Evolutionary conservation across 2,113 vertebrate species (phyloP).

Genomic region (Silurus glanis): DNA sequence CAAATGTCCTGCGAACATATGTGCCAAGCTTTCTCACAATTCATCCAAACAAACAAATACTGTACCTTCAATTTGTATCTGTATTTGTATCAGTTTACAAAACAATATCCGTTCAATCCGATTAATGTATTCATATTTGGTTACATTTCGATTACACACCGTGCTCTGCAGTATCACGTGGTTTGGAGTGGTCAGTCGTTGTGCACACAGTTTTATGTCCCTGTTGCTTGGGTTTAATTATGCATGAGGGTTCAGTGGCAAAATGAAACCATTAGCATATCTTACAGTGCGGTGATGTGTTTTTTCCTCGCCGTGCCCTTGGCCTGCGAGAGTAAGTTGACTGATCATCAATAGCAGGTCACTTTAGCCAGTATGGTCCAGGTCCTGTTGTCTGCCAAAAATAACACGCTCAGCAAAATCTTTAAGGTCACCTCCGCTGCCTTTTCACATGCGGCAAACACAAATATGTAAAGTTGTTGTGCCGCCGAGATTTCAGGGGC

Average conservation of each 20-base stretch:
- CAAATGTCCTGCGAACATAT: background rate
- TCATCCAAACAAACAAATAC: background rate
- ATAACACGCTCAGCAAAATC: conserved; percentile 58
- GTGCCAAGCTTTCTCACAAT: background rate
- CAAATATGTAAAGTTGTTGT: conserved; percentile 65
- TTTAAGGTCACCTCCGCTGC: conserved; percentile 50
- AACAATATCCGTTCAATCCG: background rate
- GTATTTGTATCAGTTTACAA: background rate
- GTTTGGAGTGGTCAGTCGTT: conserved; percentile 19
- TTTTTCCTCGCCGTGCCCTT: conserved; percentile 72
- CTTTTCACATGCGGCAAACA: conserved; percentile 53
- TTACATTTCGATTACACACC: background rate
- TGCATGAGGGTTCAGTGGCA: conserved; percentile 74
- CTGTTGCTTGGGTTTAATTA: conserved; percentile 72
- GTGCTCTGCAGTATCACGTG: conserved; percentile 13
- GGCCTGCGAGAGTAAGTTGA: conserved; percentile 66
- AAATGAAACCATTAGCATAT: conserved; percentile 77
- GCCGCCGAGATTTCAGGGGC: conserved; percentile 58
- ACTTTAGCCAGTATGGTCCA: conserved; percentile 67
- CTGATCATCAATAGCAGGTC: conserved; percentile 76
- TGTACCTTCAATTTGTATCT: background rate
- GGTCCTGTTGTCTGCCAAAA: conserved; percentile 64
- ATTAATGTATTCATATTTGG: background rate
- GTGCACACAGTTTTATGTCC: conserved; percentile 65
- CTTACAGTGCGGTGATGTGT: conserved; percentile 66